Percentiles rank a stretch among this genome's conserved stretches.
These are phyloP conservation scores for Drosophila phalerata DNA, from an alignment of 2,888 invertebrate genomes.

Conservation along the genomic window DNA sequence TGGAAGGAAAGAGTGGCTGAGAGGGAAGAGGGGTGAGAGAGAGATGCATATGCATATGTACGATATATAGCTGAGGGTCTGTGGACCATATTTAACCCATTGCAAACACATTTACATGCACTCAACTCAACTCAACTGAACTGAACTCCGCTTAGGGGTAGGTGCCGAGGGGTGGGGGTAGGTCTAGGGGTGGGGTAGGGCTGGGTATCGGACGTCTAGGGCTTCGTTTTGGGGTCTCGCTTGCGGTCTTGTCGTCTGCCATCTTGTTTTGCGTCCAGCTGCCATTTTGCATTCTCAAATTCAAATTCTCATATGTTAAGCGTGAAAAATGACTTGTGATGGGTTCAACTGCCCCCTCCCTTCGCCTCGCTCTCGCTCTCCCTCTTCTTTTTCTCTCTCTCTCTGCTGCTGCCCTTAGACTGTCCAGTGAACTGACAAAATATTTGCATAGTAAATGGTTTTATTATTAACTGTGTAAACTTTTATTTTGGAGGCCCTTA, in stretches of 20 bases:
- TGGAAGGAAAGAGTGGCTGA: constrained; percentile 4
- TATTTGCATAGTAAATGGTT: constrained; percentile 80
- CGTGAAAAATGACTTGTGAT: constrained; percentile 72
- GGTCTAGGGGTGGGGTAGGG: background rate
- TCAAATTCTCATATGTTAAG: constrained; percentile 69
- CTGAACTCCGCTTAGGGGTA: constrained; percentile 10
- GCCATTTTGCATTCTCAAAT: constrained; percentile 53
- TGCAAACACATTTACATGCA: constrained; percentile 75
- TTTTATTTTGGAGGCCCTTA: constrained; percentile 52
- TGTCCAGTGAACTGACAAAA: constrained; percentile 50
- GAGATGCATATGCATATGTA: constrained; percentile 62
- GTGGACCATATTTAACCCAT: constrained; percentile 72
- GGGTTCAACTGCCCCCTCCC: constrained; percentile 10
- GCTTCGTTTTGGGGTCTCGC: constrained; percentile 15
- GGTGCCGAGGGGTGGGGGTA: background rate
- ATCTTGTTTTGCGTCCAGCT: constrained; percentile 36
- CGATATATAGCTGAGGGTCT: constrained; percentile 29
- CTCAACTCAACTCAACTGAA: constrained; percentile 50
- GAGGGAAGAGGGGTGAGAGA: background rate
- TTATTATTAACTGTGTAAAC: constrained; percentile 79
- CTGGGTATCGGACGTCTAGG: background rate
- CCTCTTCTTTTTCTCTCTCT: background rate
- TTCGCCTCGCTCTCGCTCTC: background rate
- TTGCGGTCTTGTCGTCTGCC: constrained; percentile 19
- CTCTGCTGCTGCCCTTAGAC: background rate